Evolutionary conservation across 2,113 vertebrate species (phyloP), one percentile per base, ranked within the genome.

Genomic region (Pungitius pungitius): DNA sequence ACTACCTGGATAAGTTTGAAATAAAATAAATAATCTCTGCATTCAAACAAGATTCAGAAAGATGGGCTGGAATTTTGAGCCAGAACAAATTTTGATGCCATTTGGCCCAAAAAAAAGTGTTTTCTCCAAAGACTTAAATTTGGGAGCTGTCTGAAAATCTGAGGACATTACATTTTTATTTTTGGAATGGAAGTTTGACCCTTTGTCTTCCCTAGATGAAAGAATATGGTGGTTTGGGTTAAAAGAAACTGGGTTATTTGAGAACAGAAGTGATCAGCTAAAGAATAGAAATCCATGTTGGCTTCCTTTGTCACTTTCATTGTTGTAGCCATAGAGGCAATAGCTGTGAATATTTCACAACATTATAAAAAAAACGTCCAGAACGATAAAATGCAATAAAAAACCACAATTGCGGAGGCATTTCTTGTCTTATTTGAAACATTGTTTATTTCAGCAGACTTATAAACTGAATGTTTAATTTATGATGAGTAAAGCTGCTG

Each of bases 261-360:
- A n/a, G 18, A 47, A 20, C 45, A 1, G 43, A 18, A 47, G 17
- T 45, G 7, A 30, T 30, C 30, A 30, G 30, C 30, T 30, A 18
- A 20, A 45, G 6, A 8, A 45, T 8, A 45, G 8, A 45, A 8
- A 20, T 45, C 17, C 8, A 20, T 17, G 17, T 45, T 45, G 43
- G 18, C 15, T 43, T 43, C 42, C 6, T 5, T 14, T 18, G 15
- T 45, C 14, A 45, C 45, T 20, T n/a, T n/a, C 7, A 47, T 47
- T 9, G 20, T 20, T n/a, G 18, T 47, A 47, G 8, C 20, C 45
- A 47, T 47, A 20, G 45, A 17, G 8, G 20, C 18, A 8, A 47
- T 20, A 47, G 18, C 6, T 47, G 45, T 47, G 76, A 82, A 69
- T 70, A 67, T 58, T 81, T 49, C 30, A 71, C 22, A 63, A 27